Evolutionary conservation across 2,113 vertebrate genomes (phyloP), one percentile per base, ranked within the genome.

Genomic region (Perccottus glenii): DNA sequence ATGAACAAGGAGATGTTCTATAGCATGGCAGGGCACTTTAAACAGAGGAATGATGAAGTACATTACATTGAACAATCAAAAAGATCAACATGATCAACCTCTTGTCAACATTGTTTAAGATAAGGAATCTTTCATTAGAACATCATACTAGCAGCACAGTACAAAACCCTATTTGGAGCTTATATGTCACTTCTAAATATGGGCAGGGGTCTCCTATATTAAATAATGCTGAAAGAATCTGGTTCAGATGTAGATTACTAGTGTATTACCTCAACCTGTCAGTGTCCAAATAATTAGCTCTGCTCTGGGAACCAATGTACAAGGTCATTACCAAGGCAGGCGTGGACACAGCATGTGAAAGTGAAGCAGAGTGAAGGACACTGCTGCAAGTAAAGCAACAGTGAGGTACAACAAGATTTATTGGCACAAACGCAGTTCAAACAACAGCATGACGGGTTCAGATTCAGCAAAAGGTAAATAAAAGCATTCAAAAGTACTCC

Each of bases 161-260:
- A 27, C 19, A 27, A 27, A 27, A 27, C 19, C 19, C 19, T 27
- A 27, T 8, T 8, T 46, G 44, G 10, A 9, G 44, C 12, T 9
- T 46, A 14, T 36, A 14, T 12, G 11, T n/a, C 27, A 7, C 15
- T 33, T 63, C 52, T 69, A 33, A 70, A 68, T 38, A n/a, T 60
- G 51, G 44, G 49, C 46, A 44, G 11, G 8, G 50, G 56, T 62
- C 67, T 73, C 81, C 63, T 55, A 19, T 63, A 46, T 72, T 73
- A 35, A 75, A 62, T 82, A 83, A 80, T 67, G 64, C 51, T 64
- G 44, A n/a, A 84, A 76, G 70, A 84, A 84, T 82, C 78, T 36
- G 56, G 67, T 72, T 57, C 75, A 32, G 56, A 70, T 67, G 60
- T 38, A 4, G 60, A 86, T 62, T 87, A 74, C 42, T 15, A 33